Conservation (phyloP, 2,888 invertebrate species). For the Microplitis manilae region DNA sequence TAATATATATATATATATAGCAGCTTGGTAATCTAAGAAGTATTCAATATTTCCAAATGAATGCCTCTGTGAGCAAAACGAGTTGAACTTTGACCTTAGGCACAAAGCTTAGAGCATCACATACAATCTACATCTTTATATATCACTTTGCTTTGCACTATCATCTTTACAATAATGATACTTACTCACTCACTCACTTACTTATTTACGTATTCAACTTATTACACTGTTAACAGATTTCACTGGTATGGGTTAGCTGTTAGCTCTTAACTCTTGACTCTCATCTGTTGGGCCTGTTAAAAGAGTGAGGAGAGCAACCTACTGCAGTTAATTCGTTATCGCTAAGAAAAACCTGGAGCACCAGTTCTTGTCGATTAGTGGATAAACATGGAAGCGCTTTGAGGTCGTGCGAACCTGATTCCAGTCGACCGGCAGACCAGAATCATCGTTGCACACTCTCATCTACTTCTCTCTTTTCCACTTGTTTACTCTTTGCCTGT, state of each 20-base stretch:
- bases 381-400: slow-evolving; percentile 60
- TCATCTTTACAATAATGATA: background rate
- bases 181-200: background rate
- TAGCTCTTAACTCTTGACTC: background rate
- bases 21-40: too few relatives aligned
- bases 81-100: too few relatives aligned
- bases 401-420: slow-evolving; percentile 61
- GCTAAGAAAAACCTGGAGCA: slow-evolving; percentile 61
- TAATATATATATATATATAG: too few relatives aligned
- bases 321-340: slow-evolving; percentile 58
- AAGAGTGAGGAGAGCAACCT: slow-evolving; percentile 47
- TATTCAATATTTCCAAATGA: too few relatives aligned
- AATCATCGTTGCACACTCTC: slow-evolving; percentile 30
- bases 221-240: background rate
- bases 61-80: too few relatives aligned
- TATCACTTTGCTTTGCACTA: background rate
- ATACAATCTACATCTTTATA: background rate
- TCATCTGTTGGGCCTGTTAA: background rate
- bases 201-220: background rate
- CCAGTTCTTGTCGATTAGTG: slow-evolving; percentile 66
- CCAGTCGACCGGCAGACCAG: slow-evolving; percentile 31
- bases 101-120: too few relatives aligned
- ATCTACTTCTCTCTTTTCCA: background rate
- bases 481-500: slow-evolving; percentile 3
- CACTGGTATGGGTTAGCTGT: background rate